phyloP scores from a whole-genome alignment of 1,140 invertebrate genomes.

The Thaumetopoea pityocampa region DNA sequence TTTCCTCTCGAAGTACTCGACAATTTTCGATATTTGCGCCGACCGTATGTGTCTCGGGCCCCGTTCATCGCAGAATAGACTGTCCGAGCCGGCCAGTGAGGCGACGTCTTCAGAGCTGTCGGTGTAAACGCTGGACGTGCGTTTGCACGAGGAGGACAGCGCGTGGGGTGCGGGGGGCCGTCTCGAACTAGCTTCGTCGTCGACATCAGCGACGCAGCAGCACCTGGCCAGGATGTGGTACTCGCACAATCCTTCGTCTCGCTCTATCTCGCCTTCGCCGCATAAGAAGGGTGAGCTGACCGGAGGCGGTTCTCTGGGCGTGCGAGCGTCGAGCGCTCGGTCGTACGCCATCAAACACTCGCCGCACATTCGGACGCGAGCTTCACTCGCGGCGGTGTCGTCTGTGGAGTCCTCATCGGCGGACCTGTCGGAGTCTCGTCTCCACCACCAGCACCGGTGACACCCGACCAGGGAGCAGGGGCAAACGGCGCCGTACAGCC shows the following conservation, averaged over 20 bases:
- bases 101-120: slow-evolving; percentile 91
- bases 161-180: slow-evolving; percentile 39
- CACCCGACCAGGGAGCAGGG: slow-evolving; percentile 65
- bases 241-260: slow-evolving; percentile 23
- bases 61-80: slow-evolving; percentile 81
- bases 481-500: slow-evolving; percentile 49
- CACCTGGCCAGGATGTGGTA: slow-evolving; percentile 48
- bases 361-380: slow-evolving; percentile 36
- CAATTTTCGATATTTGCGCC: slow-evolving; percentile 88
- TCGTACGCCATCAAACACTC: slow-evolving; percentile 50
- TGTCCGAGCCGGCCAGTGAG: slow-evolving; percentile 85
- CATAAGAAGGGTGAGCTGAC: not conserved
- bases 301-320: no score
- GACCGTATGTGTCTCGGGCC: slow-evolving; percentile 75
- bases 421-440: slow-evolving; percentile 20
- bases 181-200: slow-evolving; percentile 14
- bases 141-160: slow-evolving; percentile 79
- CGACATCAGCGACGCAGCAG: slow-evolving; percentile 36
- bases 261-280: no score
- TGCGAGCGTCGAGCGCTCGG: slow-evolving; percentile 32
- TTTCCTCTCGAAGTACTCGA: slow-evolving; percentile 90
- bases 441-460: slow-evolving; percentile 64
- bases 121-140: slow-evolving; percentile 89
- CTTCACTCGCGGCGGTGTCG: slow-evolving; percentile 11
- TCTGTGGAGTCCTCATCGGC: slow-evolving; percentile 23